A percentile compares a stretch with the other conserved stretches of the same genome.
Evolutionary conservation across 2,113 vertebrate genomes (phyloP).

Genomic region (Eolophus roseicapilla): DNA sequence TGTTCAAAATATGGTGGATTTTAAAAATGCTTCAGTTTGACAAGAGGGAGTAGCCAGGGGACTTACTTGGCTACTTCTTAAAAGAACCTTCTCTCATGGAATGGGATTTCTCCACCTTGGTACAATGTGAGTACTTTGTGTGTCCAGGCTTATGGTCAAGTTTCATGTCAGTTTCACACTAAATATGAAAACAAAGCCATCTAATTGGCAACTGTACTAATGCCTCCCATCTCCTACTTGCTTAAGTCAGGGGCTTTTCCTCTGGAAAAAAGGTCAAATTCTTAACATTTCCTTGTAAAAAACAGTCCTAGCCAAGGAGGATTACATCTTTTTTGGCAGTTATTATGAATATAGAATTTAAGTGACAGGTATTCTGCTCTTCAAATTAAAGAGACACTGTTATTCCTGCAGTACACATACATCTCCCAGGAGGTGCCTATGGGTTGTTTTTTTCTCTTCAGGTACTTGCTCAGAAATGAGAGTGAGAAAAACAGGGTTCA

Average conservation of each 20-base stretch:
- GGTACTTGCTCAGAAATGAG: not conserved
- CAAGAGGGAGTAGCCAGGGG: not conserved
- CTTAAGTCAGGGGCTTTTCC: rapidly evolving
- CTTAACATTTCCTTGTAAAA: not conserved
- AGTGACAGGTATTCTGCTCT: not conserved
- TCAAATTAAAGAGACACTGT: not conserved
- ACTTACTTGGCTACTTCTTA: not conserved
- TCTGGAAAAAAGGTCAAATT: not conserved
- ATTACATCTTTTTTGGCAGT: not conserved
- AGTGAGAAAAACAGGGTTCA: not conserved
- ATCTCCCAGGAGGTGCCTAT: not conserved
- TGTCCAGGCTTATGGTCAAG: not conserved
- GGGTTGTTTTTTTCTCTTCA: not conserved
- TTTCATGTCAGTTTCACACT: not conserved
- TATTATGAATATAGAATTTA: not conserved
- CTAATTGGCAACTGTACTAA: not conserved
- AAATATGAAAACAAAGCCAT: not conserved
- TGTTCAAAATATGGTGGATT: not conserved
- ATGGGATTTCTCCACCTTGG: not conserved
- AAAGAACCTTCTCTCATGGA: not conserved
- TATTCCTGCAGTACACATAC: not conserved
- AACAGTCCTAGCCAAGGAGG: not conserved
- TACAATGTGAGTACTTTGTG: rapidly evolving
- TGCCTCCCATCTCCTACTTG: not conserved
- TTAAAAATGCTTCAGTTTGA: not conserved